Conservation (phyloP, 2,888 invertebrate species). For the Tetropium fuscum region DNA sequence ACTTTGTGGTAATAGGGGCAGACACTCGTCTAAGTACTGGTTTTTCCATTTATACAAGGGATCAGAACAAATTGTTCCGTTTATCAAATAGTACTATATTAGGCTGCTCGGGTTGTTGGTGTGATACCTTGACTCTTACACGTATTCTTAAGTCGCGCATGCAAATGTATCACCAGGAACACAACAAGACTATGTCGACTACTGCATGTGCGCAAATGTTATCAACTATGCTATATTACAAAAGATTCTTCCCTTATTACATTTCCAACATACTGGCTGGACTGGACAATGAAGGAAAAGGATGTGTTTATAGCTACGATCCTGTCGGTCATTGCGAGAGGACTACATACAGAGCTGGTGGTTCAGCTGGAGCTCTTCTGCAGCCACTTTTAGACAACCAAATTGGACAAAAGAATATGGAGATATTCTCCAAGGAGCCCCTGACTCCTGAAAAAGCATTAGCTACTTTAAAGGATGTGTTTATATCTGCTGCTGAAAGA, state of each 20-base stretch:
- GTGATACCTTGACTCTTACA: constrained; percentile 93
- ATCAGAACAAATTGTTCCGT: constrained; percentile 88
- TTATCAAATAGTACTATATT: constrained; percentile 87
- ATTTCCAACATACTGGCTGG: constrained; percentile 96
- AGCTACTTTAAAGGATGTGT: constrained; percentile 91
- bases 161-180: constrained; percentile 96
- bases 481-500: constrained; percentile 97
- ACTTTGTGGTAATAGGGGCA: constrained; percentile 94
- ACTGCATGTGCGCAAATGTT: constrained; percentile 96
- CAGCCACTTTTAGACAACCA: constrained; percentile 98
- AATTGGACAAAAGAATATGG: constrained; percentile 91
- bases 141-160: constrained; percentile 86
- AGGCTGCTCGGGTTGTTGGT: constrained; percentile 98
- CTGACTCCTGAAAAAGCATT: constrained; percentile 86
- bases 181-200: constrained; percentile 92
- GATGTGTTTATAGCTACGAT: constrained; percentile 96
- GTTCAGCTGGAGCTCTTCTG: constrained; percentile 89
- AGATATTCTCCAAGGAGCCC: constrained; percentile 73
- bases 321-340: constrained; percentile 96
- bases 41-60: constrained; percentile 89
- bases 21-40: constrained; percentile 95
- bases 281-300: constrained; percentile 92
- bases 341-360: constrained; percentile 87
- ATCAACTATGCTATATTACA: constrained; percentile 94
- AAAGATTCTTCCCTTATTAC: constrained; percentile 98